Percentiles rank a stretch among this genome's conserved stretches.
Evolutionary conservation across 2,888 invertebrate species (phyloP).

Genomic region (Synanthedon vespiformis): DNA sequence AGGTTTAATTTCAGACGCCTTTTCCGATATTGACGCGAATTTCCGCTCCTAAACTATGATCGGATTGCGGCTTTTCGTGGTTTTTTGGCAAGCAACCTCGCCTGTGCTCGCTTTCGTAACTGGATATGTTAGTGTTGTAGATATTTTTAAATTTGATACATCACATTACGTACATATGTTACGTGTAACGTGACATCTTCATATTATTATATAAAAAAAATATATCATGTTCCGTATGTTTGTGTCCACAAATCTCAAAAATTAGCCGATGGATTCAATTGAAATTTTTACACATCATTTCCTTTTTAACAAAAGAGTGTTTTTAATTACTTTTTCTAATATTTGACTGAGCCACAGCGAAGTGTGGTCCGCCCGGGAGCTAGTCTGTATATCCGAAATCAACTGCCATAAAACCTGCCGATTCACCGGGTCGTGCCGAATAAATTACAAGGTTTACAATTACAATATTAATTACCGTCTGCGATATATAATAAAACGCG

Average conservation of each 20-base stretch:
- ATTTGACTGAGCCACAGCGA: too few relatives aligned
- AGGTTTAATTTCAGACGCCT: slow-evolving; percentile 22
- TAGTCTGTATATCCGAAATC: too few relatives aligned
- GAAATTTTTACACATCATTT: too few relatives aligned
- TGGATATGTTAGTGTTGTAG: slow-evolving; percentile 48
- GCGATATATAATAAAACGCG: slow-evolving; percentile 67
- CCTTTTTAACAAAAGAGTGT: too few relatives aligned
- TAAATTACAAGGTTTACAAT: slow-evolving; percentile 60
- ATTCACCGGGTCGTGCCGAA: slow-evolving; percentile 47
- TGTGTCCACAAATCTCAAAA: too few relatives aligned
- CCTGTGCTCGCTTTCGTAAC: slow-evolving; percentile 47
- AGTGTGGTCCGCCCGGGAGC: too few relatives aligned
- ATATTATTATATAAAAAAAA: too few relatives aligned
- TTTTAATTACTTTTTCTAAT: too few relatives aligned
- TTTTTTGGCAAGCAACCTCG: slow-evolving; percentile 58
- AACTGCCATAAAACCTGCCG: slow-evolving; percentile 8
- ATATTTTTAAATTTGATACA: slow-evolving; percentile 64
- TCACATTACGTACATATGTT: slow-evolving; percentile 11
- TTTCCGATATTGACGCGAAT: slow-evolving; percentile 36
- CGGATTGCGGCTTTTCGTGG: slow-evolving; percentile 38
- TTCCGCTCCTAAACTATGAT: slow-evolving; percentile 52
- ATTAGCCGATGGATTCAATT: too few relatives aligned
- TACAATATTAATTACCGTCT: slow-evolving; percentile 68
- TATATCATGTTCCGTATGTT: too few relatives aligned
- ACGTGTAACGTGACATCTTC: too few relatives aligned